These are phyloP conservation scores for Fringilla coelebs DNA, from an alignment of 2,797 vertebrate species.

Conservation along the genomic window DNA sequence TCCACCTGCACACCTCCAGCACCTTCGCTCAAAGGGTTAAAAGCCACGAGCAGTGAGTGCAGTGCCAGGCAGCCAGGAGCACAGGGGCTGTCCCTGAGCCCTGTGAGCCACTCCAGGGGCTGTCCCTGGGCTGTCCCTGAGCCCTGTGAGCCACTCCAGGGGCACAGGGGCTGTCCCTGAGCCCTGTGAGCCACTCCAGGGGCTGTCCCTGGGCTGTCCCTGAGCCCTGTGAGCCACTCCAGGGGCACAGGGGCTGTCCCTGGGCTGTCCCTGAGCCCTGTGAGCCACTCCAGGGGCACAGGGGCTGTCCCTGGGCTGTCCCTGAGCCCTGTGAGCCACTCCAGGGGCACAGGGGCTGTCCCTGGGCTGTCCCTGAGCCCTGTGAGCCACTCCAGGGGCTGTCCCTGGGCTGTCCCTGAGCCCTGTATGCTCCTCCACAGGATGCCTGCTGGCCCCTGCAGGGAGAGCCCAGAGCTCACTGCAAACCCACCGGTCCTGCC, in stretches of 20 bases:
- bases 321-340: background rate
- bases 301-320: background rate
- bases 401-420: background rate
- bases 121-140: background rate
- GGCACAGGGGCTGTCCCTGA: background rate
- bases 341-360: background rate
- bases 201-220: too few relatives aligned
- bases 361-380: background rate
- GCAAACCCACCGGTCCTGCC: background rate
- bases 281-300: background rate
- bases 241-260: background rate
- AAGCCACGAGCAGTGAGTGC: accelerated
- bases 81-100: background rate
- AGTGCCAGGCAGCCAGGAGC: background rate
- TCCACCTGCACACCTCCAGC: background rate
- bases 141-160: background rate
- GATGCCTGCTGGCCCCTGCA: background rate
- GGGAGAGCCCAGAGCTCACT: background rate
- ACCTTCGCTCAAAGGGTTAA: background rate
- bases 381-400: background rate
- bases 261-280: background rate
- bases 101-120: background rate
- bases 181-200: too few relatives aligned
- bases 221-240: background rate
- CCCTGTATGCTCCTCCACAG: background rate